These are phyloP conservation scores for Tyrannus savana DNA, from an alignment of 2,113 vertebrate species.

Conservation along the genomic window DNA sequence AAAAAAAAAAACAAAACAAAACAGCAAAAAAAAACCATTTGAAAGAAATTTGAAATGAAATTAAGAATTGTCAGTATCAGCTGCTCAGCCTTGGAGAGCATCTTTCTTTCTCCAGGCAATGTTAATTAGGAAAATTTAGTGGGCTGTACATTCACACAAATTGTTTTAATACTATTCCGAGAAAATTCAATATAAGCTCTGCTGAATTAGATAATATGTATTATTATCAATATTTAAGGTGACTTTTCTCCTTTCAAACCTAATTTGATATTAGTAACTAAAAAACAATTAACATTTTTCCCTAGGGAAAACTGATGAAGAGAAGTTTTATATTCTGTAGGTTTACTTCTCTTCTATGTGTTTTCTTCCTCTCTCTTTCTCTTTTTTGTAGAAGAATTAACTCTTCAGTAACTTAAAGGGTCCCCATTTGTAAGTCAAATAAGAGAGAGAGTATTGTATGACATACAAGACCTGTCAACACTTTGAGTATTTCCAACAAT, in stretches of 20 bases:
- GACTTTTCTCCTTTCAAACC: neutral
- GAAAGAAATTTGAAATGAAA: neutral
- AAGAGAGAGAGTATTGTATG: neutral
- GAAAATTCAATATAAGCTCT: neutral
- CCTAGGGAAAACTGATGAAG: neutral
- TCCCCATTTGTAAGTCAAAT: neutral
- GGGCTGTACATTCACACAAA: neutral
- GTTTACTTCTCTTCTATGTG: neutral
- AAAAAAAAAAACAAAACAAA: neutral
- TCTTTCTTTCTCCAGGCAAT: neutral
- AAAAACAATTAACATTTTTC: neutral
- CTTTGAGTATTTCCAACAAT: accelerated
- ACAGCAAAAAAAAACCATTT: neutral
- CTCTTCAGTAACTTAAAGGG: neutral
- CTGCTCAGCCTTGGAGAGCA: neutral
- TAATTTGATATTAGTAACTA: conserved; percentile 8
- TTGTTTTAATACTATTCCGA: neutral
- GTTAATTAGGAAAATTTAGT: neutral
- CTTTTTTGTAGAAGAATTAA: neutral
- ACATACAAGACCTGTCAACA: neutral
- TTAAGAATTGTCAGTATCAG: neutral
- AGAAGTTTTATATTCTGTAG: neutral
- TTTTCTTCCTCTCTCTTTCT: neutral
- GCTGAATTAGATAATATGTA: neutral
- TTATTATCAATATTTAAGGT: neutral